Base-by-base conservation (phyloP, 2,888 invertebrate genomes). In the Parelbella ahira region DNA sequence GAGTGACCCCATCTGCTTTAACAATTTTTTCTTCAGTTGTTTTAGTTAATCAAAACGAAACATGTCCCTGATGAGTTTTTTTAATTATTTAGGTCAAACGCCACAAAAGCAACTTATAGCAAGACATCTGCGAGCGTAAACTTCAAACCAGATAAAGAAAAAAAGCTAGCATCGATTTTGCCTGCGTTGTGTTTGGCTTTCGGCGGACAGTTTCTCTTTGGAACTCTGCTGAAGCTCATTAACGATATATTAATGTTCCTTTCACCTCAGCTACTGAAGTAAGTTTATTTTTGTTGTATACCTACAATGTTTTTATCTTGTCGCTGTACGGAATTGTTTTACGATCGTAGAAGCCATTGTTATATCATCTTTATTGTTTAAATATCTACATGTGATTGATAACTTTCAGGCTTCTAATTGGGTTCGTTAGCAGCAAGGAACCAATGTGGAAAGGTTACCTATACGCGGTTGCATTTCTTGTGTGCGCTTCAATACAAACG, bases 251-350 rank as follows among this genome's bases (percentile, higher is more conserved):
- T 98, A 37, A 94, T 94, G 51, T 99, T 99, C 78, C 90, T 94
- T 24, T 96, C 95, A 56, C 99, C 99, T 0, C 93, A 96, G 76
- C 88, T 99, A 58, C 89, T 97, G 47, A 92, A 91, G 97, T 96
- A 86, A 91, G 72, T 63, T 20, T 4, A 2, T 20, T 11, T 5
- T 15, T 10, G 4, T 4, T 15, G 4, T 15, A 2, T 15, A 15
- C 4, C 15, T 15, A n/a, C n/a, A n/a, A n/a, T n/a, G n/a, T n/a
- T n/a, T n/a, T n/a, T n/a, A n/a, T n/a, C n/a, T n/a, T n/a, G n/a
- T n/a, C n/a, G n/a, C n/a, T n/a, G n/a, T n/a, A n/a, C n/a, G n/a
- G n/a, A n/a, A n/a, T n/a, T n/a, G n/a, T n/a, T n/a, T n/a, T n/a
- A n/a, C n/a, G n/a, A n/a, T n/a, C n/a, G n/a, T n/a, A n/a, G n/a